These are phyloP conservation scores for Manacus vitellinus DNA, from an alignment of 2,113 vertebrate species.

Conservation along the genomic window DNA sequence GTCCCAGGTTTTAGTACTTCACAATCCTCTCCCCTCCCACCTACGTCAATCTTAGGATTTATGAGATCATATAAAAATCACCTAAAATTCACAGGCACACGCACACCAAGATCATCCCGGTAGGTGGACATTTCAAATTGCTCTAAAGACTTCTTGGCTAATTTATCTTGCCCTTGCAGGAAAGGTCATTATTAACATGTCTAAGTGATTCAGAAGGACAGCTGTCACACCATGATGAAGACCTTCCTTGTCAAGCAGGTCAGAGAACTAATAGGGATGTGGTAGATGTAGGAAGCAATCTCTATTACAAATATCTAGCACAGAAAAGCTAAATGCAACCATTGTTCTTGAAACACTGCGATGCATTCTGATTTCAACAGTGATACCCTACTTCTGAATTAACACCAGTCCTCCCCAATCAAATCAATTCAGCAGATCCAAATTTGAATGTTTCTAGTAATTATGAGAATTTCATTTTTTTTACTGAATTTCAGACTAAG, in stretches of 20 bases:
- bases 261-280: neutral
- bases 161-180: constrained; percentile 10
- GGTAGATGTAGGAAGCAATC: neutral
- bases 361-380: neutral
- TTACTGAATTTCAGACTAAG: neutral
- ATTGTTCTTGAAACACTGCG: neutral
- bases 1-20: neutral
- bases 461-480: neutral
- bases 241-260: neutral
- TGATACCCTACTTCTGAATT: neutral
- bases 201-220: neutral
- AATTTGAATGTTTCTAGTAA: neutral
- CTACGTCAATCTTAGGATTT: neutral
- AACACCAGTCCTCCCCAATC: neutral
- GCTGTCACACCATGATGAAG: neutral
- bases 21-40: neutral
- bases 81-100: constrained; percentile 12
- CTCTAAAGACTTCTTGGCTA: neutral
- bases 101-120: neutral
- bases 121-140: neutral
- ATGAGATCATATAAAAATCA: neutral
- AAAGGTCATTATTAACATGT: neutral
- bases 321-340: neutral
- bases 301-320: neutral
- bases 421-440: neutral